Evolutionary conservation across 2,113 vertebrate species (phyloP), one percentile per base, ranked within the genome.

Genomic region (Amblyornis subalaris): DNA sequence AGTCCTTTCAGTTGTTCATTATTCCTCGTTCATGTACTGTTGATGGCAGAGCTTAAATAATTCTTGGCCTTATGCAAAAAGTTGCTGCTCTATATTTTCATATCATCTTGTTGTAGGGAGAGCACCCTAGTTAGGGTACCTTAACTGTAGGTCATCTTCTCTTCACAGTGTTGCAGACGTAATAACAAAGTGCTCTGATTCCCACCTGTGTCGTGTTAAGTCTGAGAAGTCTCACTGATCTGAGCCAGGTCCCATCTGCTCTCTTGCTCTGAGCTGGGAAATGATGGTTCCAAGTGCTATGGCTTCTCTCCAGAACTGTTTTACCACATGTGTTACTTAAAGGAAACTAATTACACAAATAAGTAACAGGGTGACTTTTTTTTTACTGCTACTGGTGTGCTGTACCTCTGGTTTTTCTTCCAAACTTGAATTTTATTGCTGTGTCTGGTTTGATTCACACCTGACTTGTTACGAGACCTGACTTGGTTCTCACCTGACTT

Each of bases 11-110:
- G 25, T 23, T 70, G 38, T 48, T 21, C 26, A 4, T 14, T 38
- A 6, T 8, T 76, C 55, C 45, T 65, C 4, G 2, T 50, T 76
- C 31, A 5, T 29, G 4, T 10, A 3, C 33, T 0, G 0, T 9
- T 73, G n/a, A 20, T 36, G 19, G 16, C 29, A 53, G 26, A 26
- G 25, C 88, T 36, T 33, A 51, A 62, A 36, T 51, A 1, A 14
- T 22, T 51, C 51, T 23, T 47, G 60, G 42, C 33, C 18, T 40
- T 61, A 28, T 5, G 10, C 26, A 67, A 33, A 38, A 86, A 51
- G 28, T 20, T 45, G 51, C 47, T 66, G 45, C 64, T 44, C 54
- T 67, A 10, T 35, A 25, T 73, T 85, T 89, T 81, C 17, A 9
- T 44, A 60, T 12, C 0, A 16, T 65, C 53, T 61, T 51, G 16